A percentile compares a stretch with the other conserved stretches of the same genome.
Conservation (phyloP, 2,113 vertebrate species). For the Acanthisitta chloris region DNA sequence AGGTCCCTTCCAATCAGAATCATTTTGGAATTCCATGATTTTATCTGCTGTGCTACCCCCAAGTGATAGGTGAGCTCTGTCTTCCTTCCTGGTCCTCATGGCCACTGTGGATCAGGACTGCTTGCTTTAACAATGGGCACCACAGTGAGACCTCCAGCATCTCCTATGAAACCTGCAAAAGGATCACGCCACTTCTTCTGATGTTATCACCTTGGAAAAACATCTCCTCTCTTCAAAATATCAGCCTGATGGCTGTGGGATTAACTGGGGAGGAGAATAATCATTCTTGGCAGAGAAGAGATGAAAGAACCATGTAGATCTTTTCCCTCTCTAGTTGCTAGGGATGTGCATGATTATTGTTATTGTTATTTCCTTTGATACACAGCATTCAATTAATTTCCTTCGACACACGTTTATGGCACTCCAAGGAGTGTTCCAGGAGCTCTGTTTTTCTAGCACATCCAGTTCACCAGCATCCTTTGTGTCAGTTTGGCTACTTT, state of each 20-base stretch:
- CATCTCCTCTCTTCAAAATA: not conserved
- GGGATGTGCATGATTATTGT: conserved; percentile 21
- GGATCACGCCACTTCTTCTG: not conserved
- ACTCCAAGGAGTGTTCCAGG: not conserved
- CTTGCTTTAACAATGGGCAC: rapidly evolving
- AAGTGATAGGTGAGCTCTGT: rapidly evolving
- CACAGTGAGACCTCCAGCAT: not conserved
- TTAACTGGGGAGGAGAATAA: not conserved
- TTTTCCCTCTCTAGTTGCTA: conserved; percentile 17
- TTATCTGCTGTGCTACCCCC: not conserved
- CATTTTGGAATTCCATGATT: rapidly evolving
- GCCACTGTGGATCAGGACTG: not conserved
- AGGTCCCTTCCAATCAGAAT: not conserved
- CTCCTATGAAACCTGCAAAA: rapidly evolving
- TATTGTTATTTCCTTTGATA: conserved; percentile 51
- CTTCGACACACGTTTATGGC: not conserved
- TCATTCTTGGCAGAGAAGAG: not conserved
- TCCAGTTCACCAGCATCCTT: not conserved
- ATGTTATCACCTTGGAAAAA: not conserved
- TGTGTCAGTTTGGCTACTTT: not conserved
- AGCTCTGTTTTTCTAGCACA: not conserved
- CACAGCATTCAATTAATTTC: conserved; percentile 60
- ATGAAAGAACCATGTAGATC: not conserved
- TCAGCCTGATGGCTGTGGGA: not conserved
- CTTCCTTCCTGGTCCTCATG: not conserved